These are phyloP conservation scores for Coreoperca whiteheadi DNA, from an alignment of 2,113 vertebrate species.

Conservation along the genomic window DNA sequence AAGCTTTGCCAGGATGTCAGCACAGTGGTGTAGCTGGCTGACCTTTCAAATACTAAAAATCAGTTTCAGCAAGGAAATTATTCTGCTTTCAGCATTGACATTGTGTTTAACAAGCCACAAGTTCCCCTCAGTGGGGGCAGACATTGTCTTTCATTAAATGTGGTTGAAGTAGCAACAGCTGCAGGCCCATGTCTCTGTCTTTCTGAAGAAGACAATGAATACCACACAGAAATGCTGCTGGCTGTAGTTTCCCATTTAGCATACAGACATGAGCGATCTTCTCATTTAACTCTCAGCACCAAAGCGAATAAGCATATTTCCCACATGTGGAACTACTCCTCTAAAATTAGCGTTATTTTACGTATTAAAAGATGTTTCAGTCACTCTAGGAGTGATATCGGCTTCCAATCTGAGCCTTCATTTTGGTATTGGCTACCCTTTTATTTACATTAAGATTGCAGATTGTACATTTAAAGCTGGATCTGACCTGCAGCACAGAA, in stretches of 20 bases:
- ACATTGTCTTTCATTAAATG: slow-evolving; percentile 68
- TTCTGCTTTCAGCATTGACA: slow-evolving; percentile 46
- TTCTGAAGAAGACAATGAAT: slow-evolving; percentile 40
- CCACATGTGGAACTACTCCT: neutral
- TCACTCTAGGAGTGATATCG: neutral
- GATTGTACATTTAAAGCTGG: neutral
- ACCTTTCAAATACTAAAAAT: slow-evolving; percentile 57
- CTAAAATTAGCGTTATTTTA: neutral
- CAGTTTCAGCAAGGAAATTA: slow-evolving; percentile 43
- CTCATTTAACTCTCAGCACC: neutral
- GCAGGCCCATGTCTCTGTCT: slow-evolving; percentile 37
- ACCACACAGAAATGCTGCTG: slow-evolving; percentile 33
- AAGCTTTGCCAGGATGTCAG: slow-evolving; percentile 45
- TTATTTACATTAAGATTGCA: neutral
- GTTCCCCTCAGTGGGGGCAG: slow-evolving; percentile 39
- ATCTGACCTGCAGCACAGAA: slow-evolving; percentile 8
- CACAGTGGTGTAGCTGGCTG: slow-evolving; percentile 39
- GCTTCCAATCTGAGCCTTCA: neutral
- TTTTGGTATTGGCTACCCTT: neutral
- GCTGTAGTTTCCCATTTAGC: neutral
- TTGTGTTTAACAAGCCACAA: slow-evolving; percentile 64
- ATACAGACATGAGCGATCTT: neutral
- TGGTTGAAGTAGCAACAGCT: slow-evolving; percentile 72
- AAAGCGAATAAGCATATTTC: neutral
- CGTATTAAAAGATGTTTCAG: neutral